Percentiles rank a stretch among this genome's conserved stretches.
These are phyloP conservation scores for Ophion ellenae DNA, from an alignment of 2,888 invertebrate species.

Conservation along the genomic window DNA sequence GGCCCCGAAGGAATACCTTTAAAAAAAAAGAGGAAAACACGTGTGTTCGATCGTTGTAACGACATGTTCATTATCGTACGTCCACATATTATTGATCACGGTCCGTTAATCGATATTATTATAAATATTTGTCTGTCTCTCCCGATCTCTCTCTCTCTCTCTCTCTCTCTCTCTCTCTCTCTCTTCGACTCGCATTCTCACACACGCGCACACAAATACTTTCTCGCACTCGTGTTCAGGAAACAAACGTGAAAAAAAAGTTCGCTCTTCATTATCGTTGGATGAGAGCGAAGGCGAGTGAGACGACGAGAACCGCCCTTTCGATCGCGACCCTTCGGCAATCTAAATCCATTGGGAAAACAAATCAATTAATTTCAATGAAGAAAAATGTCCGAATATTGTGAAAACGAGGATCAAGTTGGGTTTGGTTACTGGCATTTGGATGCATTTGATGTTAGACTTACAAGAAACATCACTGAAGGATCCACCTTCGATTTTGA, in stretches of 20 bases:
- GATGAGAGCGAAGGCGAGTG: slow-evolving; percentile 51
- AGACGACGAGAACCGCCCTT: slow-evolving; percentile 44
- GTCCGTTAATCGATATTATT: slow-evolving; percentile 22
- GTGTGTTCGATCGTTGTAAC: slow-evolving; percentile 1
- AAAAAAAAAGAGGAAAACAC: not conserved
- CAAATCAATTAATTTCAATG: not conserved
- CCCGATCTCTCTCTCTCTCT: not conserved
- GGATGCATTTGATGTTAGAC: not conserved
- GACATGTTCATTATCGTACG: slow-evolving; percentile 29
- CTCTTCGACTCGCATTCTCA: slow-evolving; percentile 15
- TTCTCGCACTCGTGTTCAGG: slow-evolving; percentile 41
- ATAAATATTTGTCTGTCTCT: slow-evolving; percentile 7
- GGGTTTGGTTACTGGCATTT: not conserved
- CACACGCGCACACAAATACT: slow-evolving; percentile 20
- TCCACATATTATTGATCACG: slow-evolving; percentile 15
- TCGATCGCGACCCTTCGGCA: slow-evolving; percentile 53
- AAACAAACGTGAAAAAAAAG: slow-evolving; percentile 51
- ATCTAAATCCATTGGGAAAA: slow-evolving; percentile 44
- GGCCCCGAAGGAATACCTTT: too few species aligned
- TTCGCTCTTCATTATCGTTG: slow-evolving; percentile 60
- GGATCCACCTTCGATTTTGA: too few species aligned
- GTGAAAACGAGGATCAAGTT: not conserved
- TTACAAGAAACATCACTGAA: too few species aligned
- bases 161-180: slow-evolving; percentile 8
- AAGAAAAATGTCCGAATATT: not conserved